A percentile compares a stretch with the other conserved stretches of the same genome.
Conservation (phyloP, 30 jellyfish, hydroid and myxozoan genomes). For the Chironex yamaguchii region DNA sequence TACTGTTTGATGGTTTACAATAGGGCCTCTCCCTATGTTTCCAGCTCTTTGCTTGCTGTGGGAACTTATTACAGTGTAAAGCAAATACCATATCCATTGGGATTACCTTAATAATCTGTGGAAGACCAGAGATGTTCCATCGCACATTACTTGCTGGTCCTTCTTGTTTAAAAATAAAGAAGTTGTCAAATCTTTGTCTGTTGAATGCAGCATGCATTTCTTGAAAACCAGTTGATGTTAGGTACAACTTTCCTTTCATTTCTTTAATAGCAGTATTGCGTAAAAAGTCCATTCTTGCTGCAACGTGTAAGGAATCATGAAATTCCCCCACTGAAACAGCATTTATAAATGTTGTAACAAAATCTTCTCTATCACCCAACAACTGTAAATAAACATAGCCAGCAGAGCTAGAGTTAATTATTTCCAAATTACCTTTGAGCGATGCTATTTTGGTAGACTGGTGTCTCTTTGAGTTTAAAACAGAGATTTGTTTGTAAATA, state of each 20-base stretch:
- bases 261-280: background rate
- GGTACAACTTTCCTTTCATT: background rate
- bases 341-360: background rate
- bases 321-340: constrained; percentile 11
- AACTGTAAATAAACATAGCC: constrained; percentile 48
- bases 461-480: background rate
- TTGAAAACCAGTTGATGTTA: constrained; percentile 9
- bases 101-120: constrained; percentile 14
- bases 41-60: constrained; percentile 47
- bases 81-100: constrained; percentile 62
- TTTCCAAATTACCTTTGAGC: background rate
- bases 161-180: constrained; percentile 21
- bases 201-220: constrained; percentile 37
- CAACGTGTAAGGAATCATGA: constrained; percentile 14
- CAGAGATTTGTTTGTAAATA: constrained; percentile 7
- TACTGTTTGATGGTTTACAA: constrained; percentile 2
- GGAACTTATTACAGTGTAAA: constrained; percentile 55
- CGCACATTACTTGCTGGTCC: constrained; percentile 56
- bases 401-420: constrained; percentile 16
- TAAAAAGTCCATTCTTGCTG: background rate
- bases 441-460: background rate
- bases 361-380: background rate
- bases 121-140: constrained; percentile 49
- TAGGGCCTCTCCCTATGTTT: background rate
- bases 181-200: constrained; percentile 32